Evolutionary conservation across 1,140 invertebrate genomes (phyloP).

Genomic region (Ooceraea biroi): DNA sequence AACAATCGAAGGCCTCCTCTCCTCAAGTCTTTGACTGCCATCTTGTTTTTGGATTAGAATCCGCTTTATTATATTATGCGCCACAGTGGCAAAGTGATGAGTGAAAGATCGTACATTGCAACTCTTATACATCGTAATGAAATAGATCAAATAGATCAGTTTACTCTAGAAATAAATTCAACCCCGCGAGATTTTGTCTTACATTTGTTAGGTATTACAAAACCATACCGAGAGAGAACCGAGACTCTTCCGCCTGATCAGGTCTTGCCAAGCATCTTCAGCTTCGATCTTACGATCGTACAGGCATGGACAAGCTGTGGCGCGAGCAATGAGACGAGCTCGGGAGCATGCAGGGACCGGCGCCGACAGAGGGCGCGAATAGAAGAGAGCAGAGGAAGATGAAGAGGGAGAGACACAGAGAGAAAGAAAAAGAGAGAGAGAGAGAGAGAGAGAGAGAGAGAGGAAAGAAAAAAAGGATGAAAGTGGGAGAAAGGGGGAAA

Average conservation of each 20-base stretch:
- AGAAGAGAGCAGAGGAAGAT: slow-evolving; percentile 12
- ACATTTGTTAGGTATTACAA: neutral
- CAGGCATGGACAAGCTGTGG: slow-evolving; percentile 26
- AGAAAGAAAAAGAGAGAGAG: neutral
- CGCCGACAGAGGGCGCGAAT: slow-evolving; percentile 22
- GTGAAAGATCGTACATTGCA: too few relatives aligned
- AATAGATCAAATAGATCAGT: neutral
- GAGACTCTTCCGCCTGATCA: neutral
- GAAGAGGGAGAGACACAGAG: neutral
- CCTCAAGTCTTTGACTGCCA: too few relatives aligned
- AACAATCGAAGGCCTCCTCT: too few relatives aligned
- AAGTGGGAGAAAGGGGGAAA: slow-evolving; percentile 33
- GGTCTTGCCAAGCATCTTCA: neutral
- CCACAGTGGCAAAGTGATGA: too few relatives aligned
- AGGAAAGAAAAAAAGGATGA: slow-evolving; percentile 39
- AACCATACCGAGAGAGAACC: neutral
- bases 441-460: slow-evolving; percentile 44
- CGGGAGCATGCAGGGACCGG: slow-evolving; percentile 19
- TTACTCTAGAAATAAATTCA: neutral
- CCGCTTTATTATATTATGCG: neutral
- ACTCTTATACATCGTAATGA: too few relatives aligned
- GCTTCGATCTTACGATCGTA: slow-evolving; percentile 29
- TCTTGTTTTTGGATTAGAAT: too few relatives aligned
- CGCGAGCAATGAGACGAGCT: slow-evolving; percentile 30
- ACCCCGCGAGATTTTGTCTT: neutral